A percentile compares a stretch with the other conserved stretches of the same genome.
These are phyloP conservation scores for Drosophila formosana DNA, from an alignment of 2,888 invertebrate genomes.

Conservation along the genomic window DNA sequence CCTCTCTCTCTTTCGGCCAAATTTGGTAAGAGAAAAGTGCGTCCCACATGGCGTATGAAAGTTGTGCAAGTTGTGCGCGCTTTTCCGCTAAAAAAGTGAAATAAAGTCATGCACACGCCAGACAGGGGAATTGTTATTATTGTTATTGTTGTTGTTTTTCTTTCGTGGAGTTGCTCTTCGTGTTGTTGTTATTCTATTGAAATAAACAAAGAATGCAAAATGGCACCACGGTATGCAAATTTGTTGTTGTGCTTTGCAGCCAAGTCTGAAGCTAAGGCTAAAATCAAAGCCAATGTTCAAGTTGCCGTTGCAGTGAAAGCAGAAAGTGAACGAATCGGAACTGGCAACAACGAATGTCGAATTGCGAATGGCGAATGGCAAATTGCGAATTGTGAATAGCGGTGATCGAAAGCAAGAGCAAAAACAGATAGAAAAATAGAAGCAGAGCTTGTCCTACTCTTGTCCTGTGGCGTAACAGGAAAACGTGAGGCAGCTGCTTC, in stretches of 20 bases:
- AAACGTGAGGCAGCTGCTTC: constrained; percentile 67
- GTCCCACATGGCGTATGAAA: constrained; percentile 80
- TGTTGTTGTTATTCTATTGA: constrained; percentile 32
- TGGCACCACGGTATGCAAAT: constrained; percentile 72
- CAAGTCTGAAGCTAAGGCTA: constrained; percentile 23
- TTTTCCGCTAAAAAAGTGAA: constrained; percentile 37
- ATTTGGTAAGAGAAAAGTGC: constrained; percentile 50
- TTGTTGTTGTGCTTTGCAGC: constrained; percentile 56
- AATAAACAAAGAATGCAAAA: constrained; percentile 57
- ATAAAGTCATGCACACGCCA: constrained; percentile 40
- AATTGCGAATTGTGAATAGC: constrained; percentile 12
- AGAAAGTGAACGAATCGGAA: constrained; percentile 52
- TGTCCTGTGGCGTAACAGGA: constrained; percentile 68
- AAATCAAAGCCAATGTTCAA: constrained; percentile 72
- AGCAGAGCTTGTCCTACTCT: constrained; percentile 29
- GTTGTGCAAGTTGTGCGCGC: constrained; percentile 59
- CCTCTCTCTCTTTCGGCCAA: constrained; percentile 15
- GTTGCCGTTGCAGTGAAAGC: constrained; percentile 48
- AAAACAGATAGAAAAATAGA: constrained; percentile 5
- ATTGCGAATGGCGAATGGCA: neutral
- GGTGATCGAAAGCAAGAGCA: constrained; percentile 33
- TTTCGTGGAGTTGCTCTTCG: constrained; percentile 14
- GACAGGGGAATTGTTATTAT: constrained; percentile 49
- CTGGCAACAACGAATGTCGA: constrained; percentile 11
- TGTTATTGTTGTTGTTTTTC: constrained; percentile 12